Conservation (phyloP, 2,113 vertebrate genomes). For the Ahaetulla prasina region DNA sequence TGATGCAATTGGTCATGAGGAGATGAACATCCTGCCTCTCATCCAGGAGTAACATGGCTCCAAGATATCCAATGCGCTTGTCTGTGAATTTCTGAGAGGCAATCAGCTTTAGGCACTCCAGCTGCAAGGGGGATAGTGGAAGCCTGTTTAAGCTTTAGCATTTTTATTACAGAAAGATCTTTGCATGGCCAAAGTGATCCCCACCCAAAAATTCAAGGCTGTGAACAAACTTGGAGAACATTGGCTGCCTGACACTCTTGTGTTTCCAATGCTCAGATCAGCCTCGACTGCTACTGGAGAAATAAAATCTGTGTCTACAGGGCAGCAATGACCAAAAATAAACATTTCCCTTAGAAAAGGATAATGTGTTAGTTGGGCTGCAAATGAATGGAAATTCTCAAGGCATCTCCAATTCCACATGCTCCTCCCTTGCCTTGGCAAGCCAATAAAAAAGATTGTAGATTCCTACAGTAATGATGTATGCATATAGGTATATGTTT, state of each 20-base stretch:
- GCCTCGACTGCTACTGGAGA: neutral
- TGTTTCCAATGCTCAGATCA: neutral
- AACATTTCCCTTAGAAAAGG: neutral
- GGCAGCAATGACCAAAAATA: neutral
- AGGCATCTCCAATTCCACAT: neutral
- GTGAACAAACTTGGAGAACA: neutral
- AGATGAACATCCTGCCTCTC: slow-evolving; percentile 99
- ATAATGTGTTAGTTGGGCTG: neutral
- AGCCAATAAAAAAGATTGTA: neutral
- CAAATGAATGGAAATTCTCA: neutral
- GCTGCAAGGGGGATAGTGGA: slow-evolving; percentile 66
- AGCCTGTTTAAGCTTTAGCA: neutral
- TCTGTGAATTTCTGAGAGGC: slow-evolving; percentile 99
- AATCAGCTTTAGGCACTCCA: slow-evolving; percentile 99
- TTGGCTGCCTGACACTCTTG: neutral
- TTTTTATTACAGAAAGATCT: neutral
- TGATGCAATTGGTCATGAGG: slow-evolving; percentile 99
- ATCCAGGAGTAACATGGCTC: slow-evolving; percentile 96
- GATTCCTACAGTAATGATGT: neutral
- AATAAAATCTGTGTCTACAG: neutral
- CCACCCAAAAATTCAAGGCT: neutral
- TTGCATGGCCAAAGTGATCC: neutral
- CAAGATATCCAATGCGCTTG: slow-evolving; percentile 98
- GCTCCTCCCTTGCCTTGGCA: neutral
- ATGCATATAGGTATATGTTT: neutral